Conservation (phyloP, 2,797 vertebrate genomes). For the Moxostoma hubbsi region DNA sequence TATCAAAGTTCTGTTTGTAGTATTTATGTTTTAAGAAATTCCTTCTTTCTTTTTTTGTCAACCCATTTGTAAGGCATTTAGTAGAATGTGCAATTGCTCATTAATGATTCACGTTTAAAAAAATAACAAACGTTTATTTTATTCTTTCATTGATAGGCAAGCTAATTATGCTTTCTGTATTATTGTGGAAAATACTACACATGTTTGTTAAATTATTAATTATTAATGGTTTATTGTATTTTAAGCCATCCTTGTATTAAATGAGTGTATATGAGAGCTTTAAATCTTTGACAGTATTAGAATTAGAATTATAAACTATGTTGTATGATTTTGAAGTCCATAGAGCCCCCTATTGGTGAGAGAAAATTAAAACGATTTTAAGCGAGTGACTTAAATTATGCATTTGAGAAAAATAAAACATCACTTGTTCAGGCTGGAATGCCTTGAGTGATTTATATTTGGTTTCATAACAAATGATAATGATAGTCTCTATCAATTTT, state of each 20-base stretch:
- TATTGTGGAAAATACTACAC: background rate
- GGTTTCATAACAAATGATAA: background rate
- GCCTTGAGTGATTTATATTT: background rate
- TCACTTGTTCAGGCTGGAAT: background rate
- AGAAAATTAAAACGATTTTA: background rate
- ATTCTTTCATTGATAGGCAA: background rate
- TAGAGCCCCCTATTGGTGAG: constrained; percentile 11
- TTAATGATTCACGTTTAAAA: background rate
- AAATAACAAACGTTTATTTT: background rate
- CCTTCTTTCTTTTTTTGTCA: background rate
- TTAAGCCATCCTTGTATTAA: background rate
- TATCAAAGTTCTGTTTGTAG: constrained; percentile 3
- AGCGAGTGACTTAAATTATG: background rate
- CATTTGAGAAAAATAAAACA: background rate
- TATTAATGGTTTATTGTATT: background rate
- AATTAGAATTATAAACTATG: no score
- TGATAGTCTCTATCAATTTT: no score
- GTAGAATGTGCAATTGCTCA: background rate
- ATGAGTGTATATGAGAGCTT: background rate
- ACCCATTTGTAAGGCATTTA: background rate
- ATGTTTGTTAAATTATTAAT: constrained; percentile 1
- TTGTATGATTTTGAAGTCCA: background rate
- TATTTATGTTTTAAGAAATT: constrained; percentile 4
- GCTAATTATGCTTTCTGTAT: constrained; percentile 1
- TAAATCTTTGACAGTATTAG: background rate